These are phyloP conservation scores for Electrona antarctica DNA, from an alignment of 2,113 vertebrate species.

Conservation along the genomic window DNA sequence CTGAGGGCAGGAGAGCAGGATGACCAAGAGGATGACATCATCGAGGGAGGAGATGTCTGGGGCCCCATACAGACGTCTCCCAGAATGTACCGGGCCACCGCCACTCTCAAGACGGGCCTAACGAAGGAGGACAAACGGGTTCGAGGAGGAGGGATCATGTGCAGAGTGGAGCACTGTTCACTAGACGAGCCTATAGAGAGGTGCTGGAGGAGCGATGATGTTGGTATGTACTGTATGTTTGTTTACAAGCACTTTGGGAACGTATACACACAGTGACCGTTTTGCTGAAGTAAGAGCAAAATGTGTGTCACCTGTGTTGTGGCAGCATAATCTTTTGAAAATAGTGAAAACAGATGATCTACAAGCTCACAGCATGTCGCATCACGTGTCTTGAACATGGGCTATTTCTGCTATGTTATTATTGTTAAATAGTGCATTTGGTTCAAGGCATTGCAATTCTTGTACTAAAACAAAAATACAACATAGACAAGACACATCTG, in stretches of 20 bases:
- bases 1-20: conserved; percentile 60
- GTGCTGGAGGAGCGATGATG: conserved; percentile 64
- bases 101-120: conserved; percentile 51
- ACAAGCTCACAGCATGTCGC: too few species aligned
- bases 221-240: conserved; percentile 54
- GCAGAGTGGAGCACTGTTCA: conserved; percentile 77
- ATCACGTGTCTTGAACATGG: too few species aligned
- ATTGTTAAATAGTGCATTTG: too few species aligned
- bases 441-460: too few species aligned
- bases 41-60: conserved; percentile 72
- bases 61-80: conserved; percentile 72
- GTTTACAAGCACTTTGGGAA: too few species aligned
- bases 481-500: too few species aligned
- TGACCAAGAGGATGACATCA: conserved; percentile 66
- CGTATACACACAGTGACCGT: too few species aligned
- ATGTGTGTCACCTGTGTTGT: too few species aligned
- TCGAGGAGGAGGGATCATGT: conserved; percentile 62
- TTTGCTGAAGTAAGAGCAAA: too few species aligned
- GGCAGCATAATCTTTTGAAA: background rate
- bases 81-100: conserved; percentile 65
- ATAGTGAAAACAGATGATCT: too few species aligned
- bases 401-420: too few species aligned
- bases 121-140: conserved; percentile 43
- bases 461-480: too few species aligned
- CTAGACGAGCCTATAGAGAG: conserved; percentile 71